Percentiles rank a stretch among this genome's conserved stretches.
These are phyloP conservation scores for Patella pellucida DNA, from an alignment of 2,888 invertebrate species.

Conservation along the genomic window DNA sequence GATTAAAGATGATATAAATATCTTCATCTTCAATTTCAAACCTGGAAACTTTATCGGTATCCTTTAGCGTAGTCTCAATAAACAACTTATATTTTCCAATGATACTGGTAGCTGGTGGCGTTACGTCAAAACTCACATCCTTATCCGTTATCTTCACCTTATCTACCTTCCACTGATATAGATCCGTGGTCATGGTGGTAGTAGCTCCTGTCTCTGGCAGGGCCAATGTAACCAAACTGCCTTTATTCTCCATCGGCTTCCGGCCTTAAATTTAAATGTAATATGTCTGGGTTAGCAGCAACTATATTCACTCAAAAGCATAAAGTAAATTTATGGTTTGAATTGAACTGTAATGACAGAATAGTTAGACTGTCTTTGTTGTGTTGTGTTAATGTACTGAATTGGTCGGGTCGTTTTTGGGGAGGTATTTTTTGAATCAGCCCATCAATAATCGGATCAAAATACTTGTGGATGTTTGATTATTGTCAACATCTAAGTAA, in stretches of 20 bases:
- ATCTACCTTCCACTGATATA: conserved; percentile 17
- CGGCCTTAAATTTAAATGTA: background rate
- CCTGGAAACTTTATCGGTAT: conserved; percentile 37
- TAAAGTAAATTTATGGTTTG: background rate
- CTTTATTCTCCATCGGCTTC: conserved; percentile 11
- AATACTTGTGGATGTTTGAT: no score
- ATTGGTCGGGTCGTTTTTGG: no score
- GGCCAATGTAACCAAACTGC: conserved; percentile 20
- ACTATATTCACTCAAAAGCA: no score
- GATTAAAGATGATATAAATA: conserved; percentile 88
- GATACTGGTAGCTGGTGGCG: conserved; percentile 45
- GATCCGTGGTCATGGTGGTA: background rate
- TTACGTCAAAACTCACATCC: conserved; percentile 35
- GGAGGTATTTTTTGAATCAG: no score
- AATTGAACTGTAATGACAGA: conserved; percentile 30
- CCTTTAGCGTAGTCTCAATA: conserved; percentile 48
- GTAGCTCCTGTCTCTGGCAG: background rate
- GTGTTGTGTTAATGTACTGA: conserved; percentile 34
- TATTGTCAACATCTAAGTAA: no score
- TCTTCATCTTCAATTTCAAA: conserved; percentile 71
- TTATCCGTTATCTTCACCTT: conserved; percentile 11
- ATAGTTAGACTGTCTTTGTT: conserved; percentile 59
- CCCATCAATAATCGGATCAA: no score
- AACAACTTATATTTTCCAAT: conserved; percentile 56
- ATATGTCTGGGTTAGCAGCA: no score